Conservation (phyloP, 2,888 invertebrate species). For the Aricia artaxerxes region DNA sequence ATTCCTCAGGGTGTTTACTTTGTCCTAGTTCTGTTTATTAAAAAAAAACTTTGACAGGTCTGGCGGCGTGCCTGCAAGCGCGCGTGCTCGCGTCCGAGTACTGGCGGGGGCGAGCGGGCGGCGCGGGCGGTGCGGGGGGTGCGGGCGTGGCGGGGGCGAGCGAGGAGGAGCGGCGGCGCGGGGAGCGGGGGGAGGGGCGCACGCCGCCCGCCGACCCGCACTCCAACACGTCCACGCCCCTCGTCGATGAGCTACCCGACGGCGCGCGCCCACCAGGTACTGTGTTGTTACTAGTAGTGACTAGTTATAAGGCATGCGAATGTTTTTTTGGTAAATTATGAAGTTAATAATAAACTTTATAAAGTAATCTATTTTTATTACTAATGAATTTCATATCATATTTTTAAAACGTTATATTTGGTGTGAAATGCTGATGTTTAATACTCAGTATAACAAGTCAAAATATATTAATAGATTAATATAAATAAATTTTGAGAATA, state of each 20-base stretch:
- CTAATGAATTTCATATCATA: too few relatives aligned
- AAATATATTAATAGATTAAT: too few relatives aligned
- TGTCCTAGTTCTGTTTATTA: background rate
- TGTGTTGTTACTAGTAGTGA: background rate
- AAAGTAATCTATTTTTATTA: too few relatives aligned
- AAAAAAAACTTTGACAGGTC: constrained; percentile 69
- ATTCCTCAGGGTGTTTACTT: background rate
- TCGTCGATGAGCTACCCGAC: constrained; percentile 81
- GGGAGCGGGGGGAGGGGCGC: constrained; percentile 47
- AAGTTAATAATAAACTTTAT: too few relatives aligned
- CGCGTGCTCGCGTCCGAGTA: constrained; percentile 85
- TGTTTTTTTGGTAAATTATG: too few relatives aligned
- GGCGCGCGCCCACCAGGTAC: constrained; percentile 66
- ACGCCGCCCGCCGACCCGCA: constrained; percentile 82
- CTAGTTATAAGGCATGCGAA: too few relatives aligned
- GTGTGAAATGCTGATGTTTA: too few relatives aligned
- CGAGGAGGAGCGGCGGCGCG: constrained; percentile 56
- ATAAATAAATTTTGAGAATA: too few relatives aligned
- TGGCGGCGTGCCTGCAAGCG: constrained; percentile 91
- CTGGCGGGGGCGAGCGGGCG: constrained; percentile 80
- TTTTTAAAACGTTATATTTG: too few relatives aligned
- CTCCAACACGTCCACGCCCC: constrained; percentile 83
- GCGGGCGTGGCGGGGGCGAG: constrained; percentile 46
- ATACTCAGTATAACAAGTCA: too few relatives aligned
- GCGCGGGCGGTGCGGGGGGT: constrained; percentile 55